Evolutionary conservation across 2,888 invertebrate species (phyloP).

Genomic region (Seira sanloemensis): DNA sequence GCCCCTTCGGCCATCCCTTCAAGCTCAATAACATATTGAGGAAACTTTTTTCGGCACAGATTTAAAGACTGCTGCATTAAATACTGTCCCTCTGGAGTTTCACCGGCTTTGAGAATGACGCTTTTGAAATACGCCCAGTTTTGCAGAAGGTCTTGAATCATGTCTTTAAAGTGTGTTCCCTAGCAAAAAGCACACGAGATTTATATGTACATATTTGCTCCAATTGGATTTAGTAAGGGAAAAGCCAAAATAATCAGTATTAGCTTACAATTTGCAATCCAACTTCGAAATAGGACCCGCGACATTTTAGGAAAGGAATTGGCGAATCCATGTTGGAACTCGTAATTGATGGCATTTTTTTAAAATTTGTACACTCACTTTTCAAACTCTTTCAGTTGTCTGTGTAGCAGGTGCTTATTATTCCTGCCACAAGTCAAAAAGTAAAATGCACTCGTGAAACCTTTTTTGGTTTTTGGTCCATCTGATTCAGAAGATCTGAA

Average conservation of each 20-base stretch:
- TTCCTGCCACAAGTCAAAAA: too few species aligned
- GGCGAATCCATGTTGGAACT: too few species aligned
- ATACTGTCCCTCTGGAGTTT: slow-evolving; percentile 82
- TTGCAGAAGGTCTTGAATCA: slow-evolving; percentile 84
- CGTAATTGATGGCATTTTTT: too few species aligned
- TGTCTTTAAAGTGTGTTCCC: slow-evolving; percentile 86
- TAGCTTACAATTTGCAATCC: slow-evolving; percentile 88
- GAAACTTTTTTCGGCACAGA: slow-evolving; percentile 83
- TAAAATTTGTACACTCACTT: too few species aligned
- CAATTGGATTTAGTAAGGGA: background rate
- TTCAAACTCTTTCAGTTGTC: too few species aligned
- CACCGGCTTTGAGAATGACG: slow-evolving; percentile 83
- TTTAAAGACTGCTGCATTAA: slow-evolving; percentile 86
- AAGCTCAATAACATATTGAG: slow-evolving; percentile 88
- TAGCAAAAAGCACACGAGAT: slow-evolving; percentile 74
- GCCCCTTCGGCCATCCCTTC: slow-evolving; percentile 91
- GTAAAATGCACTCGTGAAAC: too few species aligned
- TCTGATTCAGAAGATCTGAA: too few species aligned
- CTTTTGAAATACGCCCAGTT: slow-evolving; percentile 81
- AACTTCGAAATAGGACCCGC: slow-evolving; percentile 90
- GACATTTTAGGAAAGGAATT: slow-evolving; percentile 79
- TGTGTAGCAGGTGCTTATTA: too few species aligned
- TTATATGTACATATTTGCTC: background rate
- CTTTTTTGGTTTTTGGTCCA: too few species aligned
- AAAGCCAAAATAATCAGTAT: background rate